Percentiles rank a stretch among this genome's conserved stretches.
phyloP scores from a whole-genome alignment of 2,113 vertebrate genomes.

The Pseudorectes ferrugineus region DNA sequence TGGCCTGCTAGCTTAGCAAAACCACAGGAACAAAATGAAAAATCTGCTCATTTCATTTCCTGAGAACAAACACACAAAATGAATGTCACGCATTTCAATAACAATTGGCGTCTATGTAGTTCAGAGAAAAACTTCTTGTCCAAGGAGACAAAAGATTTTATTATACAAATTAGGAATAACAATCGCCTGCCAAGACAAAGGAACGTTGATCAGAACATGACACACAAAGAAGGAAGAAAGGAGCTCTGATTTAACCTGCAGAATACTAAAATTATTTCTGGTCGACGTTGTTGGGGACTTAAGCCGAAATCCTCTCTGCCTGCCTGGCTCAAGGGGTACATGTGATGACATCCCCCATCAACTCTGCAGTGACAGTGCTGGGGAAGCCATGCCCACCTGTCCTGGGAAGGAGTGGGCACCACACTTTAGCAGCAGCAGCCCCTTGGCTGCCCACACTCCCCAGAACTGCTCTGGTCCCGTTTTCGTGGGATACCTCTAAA shows the following conservation, averaged over 20 bases:
- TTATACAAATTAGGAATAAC: slow-evolving; percentile 27
- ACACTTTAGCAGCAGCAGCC: background rate
- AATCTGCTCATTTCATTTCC: slow-evolving; percentile 22
- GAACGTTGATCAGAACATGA: background rate
- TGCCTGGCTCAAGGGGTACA: fast-evolving
- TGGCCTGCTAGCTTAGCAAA: slow-evolving; percentile 9
- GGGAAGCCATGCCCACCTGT: background rate
- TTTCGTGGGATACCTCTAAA: background rate
- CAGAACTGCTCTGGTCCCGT: background rate
- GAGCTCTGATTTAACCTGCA: background rate
- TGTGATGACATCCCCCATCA: background rate
- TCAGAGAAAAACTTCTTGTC: slow-evolving; percentile 31
- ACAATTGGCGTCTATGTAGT: background rate
- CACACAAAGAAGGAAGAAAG: background rate
- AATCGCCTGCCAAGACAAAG: background rate
- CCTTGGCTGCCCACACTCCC: background rate
- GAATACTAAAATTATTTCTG: background rate
- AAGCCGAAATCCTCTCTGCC: background rate
- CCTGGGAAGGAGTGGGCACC: background rate
- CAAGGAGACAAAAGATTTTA: slow-evolving; percentile 38
- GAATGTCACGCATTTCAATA: slow-evolving; percentile 10
- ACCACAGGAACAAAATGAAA: slow-evolving; percentile 7
- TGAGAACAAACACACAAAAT: slow-evolving; percentile 39
- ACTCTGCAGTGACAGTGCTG: background rate
- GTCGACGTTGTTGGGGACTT: fast-evolving